Conservation (phyloP, 2,113 vertebrate species). For the Pampusana beccarii region DNA sequence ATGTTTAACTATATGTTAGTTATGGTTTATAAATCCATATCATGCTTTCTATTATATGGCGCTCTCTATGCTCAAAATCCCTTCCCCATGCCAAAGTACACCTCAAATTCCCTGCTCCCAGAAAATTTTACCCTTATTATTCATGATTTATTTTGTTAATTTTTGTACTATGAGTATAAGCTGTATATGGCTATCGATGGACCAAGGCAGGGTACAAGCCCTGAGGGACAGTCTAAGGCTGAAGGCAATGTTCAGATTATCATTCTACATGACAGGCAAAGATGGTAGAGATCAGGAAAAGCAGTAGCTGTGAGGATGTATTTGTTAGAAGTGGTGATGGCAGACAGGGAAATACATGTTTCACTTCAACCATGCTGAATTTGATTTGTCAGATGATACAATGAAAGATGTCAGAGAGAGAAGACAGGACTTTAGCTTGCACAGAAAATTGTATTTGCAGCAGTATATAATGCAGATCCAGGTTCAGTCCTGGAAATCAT, state of each 20-base stretch:
- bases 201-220: background rate
- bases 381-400: background rate
- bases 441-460: background rate
- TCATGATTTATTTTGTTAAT: background rate
- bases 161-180: background rate
- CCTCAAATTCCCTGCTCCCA: background rate
- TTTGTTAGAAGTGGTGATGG: background rate
- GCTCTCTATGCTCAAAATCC: background rate
- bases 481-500: background rate
- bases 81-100: background rate
- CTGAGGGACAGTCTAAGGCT: background rate
- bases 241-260: background rate
- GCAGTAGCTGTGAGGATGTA: background rate
- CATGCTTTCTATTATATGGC: background rate
- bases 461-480: background rate
- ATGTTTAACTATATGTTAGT: background rate
- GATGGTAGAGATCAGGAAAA: background rate
- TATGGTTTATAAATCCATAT: background rate
- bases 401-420: background rate
- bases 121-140: background rate
- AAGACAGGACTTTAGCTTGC: background rate
- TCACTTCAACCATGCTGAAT: background rate
- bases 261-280: background rate
- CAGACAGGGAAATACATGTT: background rate
- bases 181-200: rapidly evolving